Conservation (phyloP, 2,113 vertebrate genomes). For the Carettochelys insculpta region DNA sequence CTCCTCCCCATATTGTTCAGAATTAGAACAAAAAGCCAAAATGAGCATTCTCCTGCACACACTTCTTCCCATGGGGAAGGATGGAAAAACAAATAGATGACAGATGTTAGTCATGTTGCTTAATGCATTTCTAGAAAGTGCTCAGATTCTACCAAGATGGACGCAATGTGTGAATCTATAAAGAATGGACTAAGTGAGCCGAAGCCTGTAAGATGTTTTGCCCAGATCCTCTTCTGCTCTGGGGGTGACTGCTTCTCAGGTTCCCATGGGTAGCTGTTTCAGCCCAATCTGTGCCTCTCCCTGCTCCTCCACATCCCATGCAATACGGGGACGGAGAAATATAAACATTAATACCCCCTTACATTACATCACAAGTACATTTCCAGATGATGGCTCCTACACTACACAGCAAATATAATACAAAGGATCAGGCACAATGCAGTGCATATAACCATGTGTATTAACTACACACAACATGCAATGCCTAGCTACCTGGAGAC, state of each 20-base stretch:
- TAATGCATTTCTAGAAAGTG: background rate
- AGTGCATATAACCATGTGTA: background rate
- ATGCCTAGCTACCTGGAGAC: background rate
- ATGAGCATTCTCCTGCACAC: background rate
- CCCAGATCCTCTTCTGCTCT: too few species aligned
- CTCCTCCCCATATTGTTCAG: too few species aligned
- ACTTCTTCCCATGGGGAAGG: background rate
- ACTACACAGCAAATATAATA: background rate
- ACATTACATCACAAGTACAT: background rate
- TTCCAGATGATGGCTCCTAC: background rate
- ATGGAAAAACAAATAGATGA: background rate
- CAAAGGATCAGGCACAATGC: background rate
- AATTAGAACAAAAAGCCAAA: too few species aligned
- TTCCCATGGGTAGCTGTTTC: background rate
- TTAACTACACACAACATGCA: background rate
- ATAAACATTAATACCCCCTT: background rate
- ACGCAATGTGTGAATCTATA: background rate
- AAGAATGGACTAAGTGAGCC: background rate
- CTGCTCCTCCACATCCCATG: background rate
- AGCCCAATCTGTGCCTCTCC: background rate
- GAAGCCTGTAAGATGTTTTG: background rate
- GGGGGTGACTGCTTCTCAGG: too few species aligned
- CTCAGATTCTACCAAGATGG: background rate
- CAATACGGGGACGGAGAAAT: background rate
- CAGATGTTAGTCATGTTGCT: background rate